Conservation (phyloP, 1,140 invertebrate genomes). For the Oryctes rhinoceros region DNA sequence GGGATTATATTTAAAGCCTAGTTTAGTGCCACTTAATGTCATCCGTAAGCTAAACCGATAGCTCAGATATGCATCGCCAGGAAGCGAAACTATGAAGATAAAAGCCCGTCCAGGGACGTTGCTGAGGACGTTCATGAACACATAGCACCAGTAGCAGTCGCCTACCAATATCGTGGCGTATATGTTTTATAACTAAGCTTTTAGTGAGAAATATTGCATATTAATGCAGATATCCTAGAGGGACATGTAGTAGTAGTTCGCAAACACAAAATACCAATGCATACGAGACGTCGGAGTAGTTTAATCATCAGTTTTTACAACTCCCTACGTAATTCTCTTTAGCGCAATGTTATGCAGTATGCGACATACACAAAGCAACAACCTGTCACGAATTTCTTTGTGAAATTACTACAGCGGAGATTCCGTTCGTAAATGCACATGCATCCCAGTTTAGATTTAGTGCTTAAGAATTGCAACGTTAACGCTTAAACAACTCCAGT, state of each 20-base stretch:
- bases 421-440: background rate
- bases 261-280: slow-evolving; percentile 30
- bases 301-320: slow-evolving; percentile 21
- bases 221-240: slow-evolving; percentile 42
- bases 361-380: slow-evolving; percentile 10
- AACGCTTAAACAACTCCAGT: no score
- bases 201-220: slow-evolving; percentile 45
- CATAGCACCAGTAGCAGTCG: background rate
- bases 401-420: background rate
- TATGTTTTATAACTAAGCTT: slow-evolving; percentile 41
- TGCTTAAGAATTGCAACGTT: no score
- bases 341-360: background rate
- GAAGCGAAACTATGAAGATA: slow-evolving; percentile 47
- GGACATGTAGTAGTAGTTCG: slow-evolving; percentile 24
- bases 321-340: background rate
- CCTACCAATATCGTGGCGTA: background rate
- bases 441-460: no score
- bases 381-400: background rate
- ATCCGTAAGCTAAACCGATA: slow-evolving; percentile 49
- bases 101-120: slow-evolving; percentile 45
- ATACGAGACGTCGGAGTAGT: background rate
- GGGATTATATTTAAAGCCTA: slow-evolving; percentile 50
- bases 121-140: background rate
- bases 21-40: slow-evolving; percentile 50
- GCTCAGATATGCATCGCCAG: slow-evolving; percentile 47